Base-by-base conservation (phyloP, 2,888 invertebrate genomes). In the Cataglyphis altisquamis region DNA sequence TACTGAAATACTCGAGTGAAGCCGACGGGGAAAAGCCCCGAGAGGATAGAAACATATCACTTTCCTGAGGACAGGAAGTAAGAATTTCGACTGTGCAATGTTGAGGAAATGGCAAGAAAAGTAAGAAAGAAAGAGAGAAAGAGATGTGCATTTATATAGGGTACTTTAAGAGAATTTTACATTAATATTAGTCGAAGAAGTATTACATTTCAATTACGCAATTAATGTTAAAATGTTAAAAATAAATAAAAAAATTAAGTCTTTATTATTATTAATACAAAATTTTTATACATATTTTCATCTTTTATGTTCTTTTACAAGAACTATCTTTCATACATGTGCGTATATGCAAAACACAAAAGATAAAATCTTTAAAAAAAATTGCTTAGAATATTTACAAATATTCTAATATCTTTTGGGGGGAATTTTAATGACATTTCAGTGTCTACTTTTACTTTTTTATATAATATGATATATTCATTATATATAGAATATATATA, bases 31-130 rank as follows among this genome's bases (percentile, higher is more conserved):
- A 84, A 84, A 88, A 83, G 77, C 84, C 89, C 75, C 83, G 12
- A 36, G 82, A 83, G 87, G 63, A 87, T 89, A 83, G 81, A 87
- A 87, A 89, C 84, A 72, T 86, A 86, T 87, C 84, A 75, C 60
- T 84, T 78, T 70, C 83, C 32, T 32, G 62, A 85, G 60, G 62
- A 84, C 75, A 66, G 78, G 12, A 29, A 78, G 18, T 77, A 77
- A 70, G 45, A 80, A 72, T 80, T 60, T 80, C 57, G 60, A 72
- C 32, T 36, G 39, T 29, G 67, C 18, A 41, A 80, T 21, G 45
- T n/a, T 29, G 55, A 68, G 60, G 18, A 80, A 57, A 80, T 60
- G 21, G 25, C 25, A 72, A 72, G 60, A 80, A 72, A 72, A 72
- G 45, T 60, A 72, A 80, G 21, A 70, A 32, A 70, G 48, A 52